Evolutionary conservation across 2,113 vertebrate species (phyloP), one percentile per base, ranked within the genome.

Genomic region (Tachycineta bicolor): DNA sequence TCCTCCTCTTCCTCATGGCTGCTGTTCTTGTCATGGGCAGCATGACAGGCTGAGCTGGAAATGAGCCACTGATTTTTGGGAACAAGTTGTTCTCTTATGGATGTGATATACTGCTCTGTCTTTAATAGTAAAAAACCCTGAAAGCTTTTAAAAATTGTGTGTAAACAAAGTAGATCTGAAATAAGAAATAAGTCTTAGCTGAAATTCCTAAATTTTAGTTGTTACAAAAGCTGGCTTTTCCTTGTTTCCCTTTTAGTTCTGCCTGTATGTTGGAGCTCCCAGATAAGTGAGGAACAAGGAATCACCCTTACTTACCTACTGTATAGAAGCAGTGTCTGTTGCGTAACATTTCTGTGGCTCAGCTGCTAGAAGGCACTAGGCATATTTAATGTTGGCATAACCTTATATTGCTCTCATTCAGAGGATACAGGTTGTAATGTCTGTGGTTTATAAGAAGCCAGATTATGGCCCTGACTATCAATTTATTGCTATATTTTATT

Each of bases 401-500:
- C 17, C 20, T 33, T 60, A 8, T 1, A 31, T 39, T 87, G 10
- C 16, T 64, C 11, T 47, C 9, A 1, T 13, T 81, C n/a, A 44
- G 33, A 67, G 25, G 14, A 18, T 34, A 20, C 6, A 28, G 21
- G 73, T 75, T 64, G 14, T 62, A 39, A 37, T 25, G 52, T 44
- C 47, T 1, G 0, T 76, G 44, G 41, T 29, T 75, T 64, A 12
- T 55, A 73, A 50, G 18, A 75, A 56, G 16, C 20, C 53, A 37
- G 17, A 29, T 91, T 83, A 59, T 71, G 34, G 3, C 1, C 3
- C 21, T 34, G 26, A 15, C 34, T 2, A 0, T 78, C 58, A 53
- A 0, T 70, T 81, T 67, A 11, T 78, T 2, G 2, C 20, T 65
- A 0, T 62, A 10, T 59, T 49, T 79, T 53, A 23, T 50, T 20